Percentiles rank a stretch among this genome's conserved stretches.
These are phyloP conservation scores for Tretioscincus oriximinensis DNA, from an alignment of 2,113 vertebrate genomes.

Conservation along the genomic window DNA sequence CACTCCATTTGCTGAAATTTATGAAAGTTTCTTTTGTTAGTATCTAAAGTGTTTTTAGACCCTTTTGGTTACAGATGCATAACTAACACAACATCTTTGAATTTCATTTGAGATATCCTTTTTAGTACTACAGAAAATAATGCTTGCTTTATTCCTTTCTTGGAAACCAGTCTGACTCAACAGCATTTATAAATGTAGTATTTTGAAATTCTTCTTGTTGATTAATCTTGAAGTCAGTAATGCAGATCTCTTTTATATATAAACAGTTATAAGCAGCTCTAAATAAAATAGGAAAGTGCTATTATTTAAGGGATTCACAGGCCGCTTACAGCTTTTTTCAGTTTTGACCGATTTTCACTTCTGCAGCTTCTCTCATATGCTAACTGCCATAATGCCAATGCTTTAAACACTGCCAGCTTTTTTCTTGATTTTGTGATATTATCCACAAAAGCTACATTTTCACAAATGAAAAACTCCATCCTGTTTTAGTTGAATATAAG, in stretches of 20 bases:
- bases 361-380: not conserved
- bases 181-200: constrained; percentile 46
- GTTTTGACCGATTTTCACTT: not conserved
- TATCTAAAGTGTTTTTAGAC: too few species aligned
- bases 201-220: constrained; percentile 45
- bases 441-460: not conserved
- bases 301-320: not conserved
- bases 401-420: not conserved
- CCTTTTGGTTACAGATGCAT: too few species aligned
- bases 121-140: not conserved
- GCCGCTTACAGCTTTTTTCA: not conserved
- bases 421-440: not conserved
- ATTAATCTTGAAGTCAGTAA: constrained; percentile 48
- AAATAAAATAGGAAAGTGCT: constrained; percentile 36
- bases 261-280: constrained; percentile 47
- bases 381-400: not conserved
- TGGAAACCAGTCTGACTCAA: constrained; percentile 2
- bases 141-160: not conserved
- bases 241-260: constrained; percentile 34
- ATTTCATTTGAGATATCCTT: not conserved
- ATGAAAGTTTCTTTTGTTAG: too few species aligned
- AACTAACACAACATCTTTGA: too few species aligned
- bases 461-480: not conserved
- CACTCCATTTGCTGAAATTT: too few species aligned
- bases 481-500: not conserved